These are phyloP conservation scores for Cynopterus brachyotis DNA, from an alignment of 2,113 vertebrate genomes.

Conservation along the genomic window DNA sequence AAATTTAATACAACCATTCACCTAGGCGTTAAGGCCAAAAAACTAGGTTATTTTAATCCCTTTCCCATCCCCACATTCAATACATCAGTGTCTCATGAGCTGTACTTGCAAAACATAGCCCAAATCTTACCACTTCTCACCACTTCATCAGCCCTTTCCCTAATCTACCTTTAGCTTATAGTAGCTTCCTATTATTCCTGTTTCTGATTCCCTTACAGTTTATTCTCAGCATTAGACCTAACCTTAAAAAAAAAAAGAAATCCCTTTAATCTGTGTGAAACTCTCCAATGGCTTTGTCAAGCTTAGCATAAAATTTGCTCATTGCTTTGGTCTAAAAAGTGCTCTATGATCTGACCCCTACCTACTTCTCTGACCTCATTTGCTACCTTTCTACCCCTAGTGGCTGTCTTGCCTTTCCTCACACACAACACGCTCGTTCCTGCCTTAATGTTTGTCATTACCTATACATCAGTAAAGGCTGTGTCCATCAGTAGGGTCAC, in stretches of 20 bases:
- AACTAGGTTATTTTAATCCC: neutral
- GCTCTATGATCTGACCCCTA: neutral
- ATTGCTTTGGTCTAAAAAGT: neutral
- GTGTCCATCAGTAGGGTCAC: neutral
- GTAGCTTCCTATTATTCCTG: neutral
- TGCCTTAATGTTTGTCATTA: neutral
- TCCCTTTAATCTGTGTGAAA: neutral
- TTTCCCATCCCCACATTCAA: neutral
- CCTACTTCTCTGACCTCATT: neutral
- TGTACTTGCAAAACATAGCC: neutral
- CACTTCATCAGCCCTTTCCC: neutral
- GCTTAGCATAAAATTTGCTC: neutral
- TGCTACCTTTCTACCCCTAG: neutral
- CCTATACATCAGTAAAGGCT: neutral
- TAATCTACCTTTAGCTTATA: neutral
- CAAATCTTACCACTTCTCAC: neutral
- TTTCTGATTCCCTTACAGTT: neutral
- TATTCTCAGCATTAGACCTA: constrained; percentile 6
- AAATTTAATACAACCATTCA: neutral
- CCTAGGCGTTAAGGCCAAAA: neutral
- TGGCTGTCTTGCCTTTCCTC: neutral
- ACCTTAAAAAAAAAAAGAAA: neutral
- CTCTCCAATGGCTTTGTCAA: neutral
- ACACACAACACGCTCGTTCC: neutral
- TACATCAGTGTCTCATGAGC: neutral